Conservation (phyloP, 2,113 vertebrate genomes). For the Serranochromis macrocephalus region DNA sequence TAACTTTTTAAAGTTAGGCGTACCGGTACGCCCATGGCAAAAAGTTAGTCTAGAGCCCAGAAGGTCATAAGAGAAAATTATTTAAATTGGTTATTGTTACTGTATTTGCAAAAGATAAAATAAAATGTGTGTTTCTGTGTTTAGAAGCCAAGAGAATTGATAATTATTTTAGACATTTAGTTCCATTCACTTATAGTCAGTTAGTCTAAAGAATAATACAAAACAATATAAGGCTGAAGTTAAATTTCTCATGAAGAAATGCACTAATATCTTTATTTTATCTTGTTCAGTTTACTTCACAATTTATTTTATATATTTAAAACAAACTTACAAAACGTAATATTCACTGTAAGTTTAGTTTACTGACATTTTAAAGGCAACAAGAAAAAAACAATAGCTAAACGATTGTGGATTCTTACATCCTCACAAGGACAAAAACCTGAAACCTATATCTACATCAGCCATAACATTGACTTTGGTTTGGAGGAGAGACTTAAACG, state of each 20-base stretch:
- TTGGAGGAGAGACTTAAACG: neutral
- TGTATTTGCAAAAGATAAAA: neutral
- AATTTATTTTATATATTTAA: neutral
- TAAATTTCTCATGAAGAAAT: neutral
- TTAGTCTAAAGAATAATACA: rapidly evolving
- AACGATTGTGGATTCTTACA: neutral
- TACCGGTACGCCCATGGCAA: too few species aligned
- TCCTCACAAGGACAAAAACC: neutral
- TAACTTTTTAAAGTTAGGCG: too few species aligned
- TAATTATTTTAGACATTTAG: neutral
- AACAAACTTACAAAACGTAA: neutral
- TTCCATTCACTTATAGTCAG: neutral
- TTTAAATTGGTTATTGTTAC: neutral
- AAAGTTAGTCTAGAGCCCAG: too few species aligned
- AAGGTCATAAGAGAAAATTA: neutral
- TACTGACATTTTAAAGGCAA: neutral
- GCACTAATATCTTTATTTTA: neutral
- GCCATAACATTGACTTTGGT: neutral
- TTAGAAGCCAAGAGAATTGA: rapidly evolving
- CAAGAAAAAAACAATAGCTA: neutral
- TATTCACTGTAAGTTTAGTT: neutral
- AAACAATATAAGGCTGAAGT: neutral
- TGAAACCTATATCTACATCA: neutral
- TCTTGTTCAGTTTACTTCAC: neutral
- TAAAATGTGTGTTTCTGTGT: neutral